These are phyloP conservation scores for Holothuria glaberrima DNA, from an alignment of 35 echinoderm and acorn worm species.

Conservation along the genomic window DNA sequence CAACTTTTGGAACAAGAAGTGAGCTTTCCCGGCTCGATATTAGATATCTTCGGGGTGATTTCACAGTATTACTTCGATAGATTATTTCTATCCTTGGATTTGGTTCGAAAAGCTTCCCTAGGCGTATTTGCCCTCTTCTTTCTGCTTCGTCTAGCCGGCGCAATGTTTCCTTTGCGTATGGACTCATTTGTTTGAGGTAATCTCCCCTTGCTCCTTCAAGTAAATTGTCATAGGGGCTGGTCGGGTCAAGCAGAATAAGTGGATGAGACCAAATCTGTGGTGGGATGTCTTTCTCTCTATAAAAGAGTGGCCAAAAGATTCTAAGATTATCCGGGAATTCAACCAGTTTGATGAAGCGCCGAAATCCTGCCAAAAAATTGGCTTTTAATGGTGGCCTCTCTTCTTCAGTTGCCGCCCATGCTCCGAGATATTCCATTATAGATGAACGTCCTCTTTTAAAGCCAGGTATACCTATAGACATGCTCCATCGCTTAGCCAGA, in stretches of 20 bases:
- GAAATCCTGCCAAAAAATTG: background rate
- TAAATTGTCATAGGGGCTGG: constrained; percentile 26
- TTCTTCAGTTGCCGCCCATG: constrained; percentile 24
- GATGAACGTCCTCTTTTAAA: constrained; percentile 11
- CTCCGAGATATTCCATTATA: constrained; percentile 52
- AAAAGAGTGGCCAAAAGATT: background rate
- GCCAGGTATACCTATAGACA: background rate
- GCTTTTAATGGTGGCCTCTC: background rate
- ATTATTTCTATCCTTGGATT: background rate
- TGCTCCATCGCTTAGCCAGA: constrained; percentile 15
- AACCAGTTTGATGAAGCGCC: background rate
- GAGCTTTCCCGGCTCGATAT: background rate
- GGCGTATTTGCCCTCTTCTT: background rate
- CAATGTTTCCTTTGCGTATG: constrained; percentile 9
- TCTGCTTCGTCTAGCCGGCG: background rate
- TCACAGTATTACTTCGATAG: background rate
- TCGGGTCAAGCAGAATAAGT: constrained; percentile 26
- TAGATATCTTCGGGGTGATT: constrained; percentile 12
- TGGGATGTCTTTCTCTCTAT: background rate
- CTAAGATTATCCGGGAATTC: background rate
- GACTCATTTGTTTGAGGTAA: background rate
- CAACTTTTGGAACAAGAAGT: background rate
- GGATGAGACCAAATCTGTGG: background rate
- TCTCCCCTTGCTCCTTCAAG: background rate
- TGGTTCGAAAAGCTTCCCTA: background rate